Conservation (phyloP, 2,888 invertebrate species). For the Apotomis betuletana region DNA sequence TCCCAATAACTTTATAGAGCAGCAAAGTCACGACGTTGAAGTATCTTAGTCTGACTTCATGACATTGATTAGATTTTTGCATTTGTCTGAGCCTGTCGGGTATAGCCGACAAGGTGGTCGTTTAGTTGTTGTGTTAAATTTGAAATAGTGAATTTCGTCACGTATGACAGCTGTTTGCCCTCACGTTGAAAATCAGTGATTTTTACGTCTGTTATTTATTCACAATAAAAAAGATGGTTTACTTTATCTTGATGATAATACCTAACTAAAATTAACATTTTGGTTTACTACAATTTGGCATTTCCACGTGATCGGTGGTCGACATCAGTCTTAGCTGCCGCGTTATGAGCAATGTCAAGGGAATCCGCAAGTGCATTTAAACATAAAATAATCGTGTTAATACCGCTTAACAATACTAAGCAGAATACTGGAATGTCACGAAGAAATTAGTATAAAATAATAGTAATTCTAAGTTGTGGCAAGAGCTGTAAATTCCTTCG, state of each 20-base stretch:
- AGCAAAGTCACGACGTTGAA: too few species aligned
- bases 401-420: conserved; percentile 25
- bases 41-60: too few species aligned
- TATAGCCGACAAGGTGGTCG: not conserved
- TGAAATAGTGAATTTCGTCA: too few species aligned
- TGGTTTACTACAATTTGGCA: conserved; percentile 66
- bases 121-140: too few species aligned
- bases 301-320: conserved; percentile 57
- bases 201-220: too few species aligned
- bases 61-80: too few species aligned
- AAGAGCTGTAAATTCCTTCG: not conserved
- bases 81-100: not conserved
- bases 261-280: conserved; percentile 50
- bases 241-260: conserved; percentile 15
- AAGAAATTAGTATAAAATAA: conserved; percentile 26
- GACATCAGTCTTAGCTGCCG: conserved; percentile 55
- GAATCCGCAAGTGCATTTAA: conserved; percentile 29
- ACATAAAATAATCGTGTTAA: conserved; percentile 40
- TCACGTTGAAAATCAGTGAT: too few species aligned
- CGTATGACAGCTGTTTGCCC: too few species aligned
- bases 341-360: conserved; percentile 46
- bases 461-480: not conserved
- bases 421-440: conserved; percentile 41
- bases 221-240: not conserved
- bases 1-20: too few species aligned